Percentiles rank a stretch among this genome's conserved stretches.
Evolutionary conservation across 2,113 vertebrate species (phyloP).

Genomic region (Phaethornis superciliosus): DNA sequence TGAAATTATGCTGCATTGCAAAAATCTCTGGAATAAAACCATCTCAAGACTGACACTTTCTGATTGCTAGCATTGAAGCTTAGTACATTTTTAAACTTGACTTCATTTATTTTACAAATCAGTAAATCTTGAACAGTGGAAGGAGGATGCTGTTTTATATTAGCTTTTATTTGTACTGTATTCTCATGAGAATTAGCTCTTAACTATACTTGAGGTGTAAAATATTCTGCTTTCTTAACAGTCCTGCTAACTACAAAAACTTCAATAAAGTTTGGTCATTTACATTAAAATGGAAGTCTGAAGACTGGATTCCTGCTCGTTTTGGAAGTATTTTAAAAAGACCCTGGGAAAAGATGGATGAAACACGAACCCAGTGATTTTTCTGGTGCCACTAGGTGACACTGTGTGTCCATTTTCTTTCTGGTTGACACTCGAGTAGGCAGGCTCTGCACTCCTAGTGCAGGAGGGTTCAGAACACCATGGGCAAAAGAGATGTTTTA

Average conservation of each 20-base stretch:
- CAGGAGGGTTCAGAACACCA: neutral
- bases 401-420: neutral
- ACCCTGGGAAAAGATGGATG: neutral
- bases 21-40: slow-evolving; percentile 42
- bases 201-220: slow-evolving; percentile 78
- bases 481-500: neutral
- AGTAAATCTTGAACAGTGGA: slow-evolving; percentile 31
- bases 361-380: neutral
- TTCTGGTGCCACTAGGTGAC: slow-evolving; percentile 42
- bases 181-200: slow-evolving; percentile 71
- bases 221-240: slow-evolving; percentile 79
- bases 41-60: slow-evolving; percentile 35
- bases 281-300: neutral
- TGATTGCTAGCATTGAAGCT: slow-evolving; percentile 51
- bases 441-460: neutral
- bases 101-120: slow-evolving; percentile 66
- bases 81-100: slow-evolving; percentile 52
- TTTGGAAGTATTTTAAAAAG: neutral
- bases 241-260: slow-evolving; percentile 66
- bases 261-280: slow-evolving; percentile 77
- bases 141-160: slow-evolving; percentile 46
- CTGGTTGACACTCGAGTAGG: neutral
- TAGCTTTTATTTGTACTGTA: slow-evolving; percentile 69
- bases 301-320: neutral
- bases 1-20: slow-evolving; percentile 49